These are phyloP conservation scores for Passerina amoena DNA, from an alignment of 2,113 vertebrate genomes.

Conservation along the genomic window DNA sequence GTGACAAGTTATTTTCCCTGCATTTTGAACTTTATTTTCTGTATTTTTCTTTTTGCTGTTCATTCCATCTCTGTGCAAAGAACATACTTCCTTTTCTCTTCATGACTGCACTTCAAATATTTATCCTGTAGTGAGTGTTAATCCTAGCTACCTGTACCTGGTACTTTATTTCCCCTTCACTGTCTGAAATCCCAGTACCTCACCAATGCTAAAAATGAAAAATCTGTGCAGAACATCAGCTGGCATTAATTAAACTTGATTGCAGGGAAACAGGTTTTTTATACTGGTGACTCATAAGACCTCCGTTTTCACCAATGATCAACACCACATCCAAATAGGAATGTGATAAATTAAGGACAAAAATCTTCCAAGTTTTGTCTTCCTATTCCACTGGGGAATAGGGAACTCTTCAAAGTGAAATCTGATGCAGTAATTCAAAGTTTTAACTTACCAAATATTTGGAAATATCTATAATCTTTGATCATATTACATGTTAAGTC, in stretches of 20 bases:
- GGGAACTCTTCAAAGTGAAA: not conserved
- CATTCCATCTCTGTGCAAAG: not conserved
- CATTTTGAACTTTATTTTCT: not conserved
- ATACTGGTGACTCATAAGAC: not conserved
- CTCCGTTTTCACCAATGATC: not conserved
- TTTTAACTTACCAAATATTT: not conserved
- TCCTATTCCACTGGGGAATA: not conserved
- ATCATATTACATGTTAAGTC: not conserved
- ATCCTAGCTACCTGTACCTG: not conserved
- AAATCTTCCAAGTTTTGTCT: not conserved
- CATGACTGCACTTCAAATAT: not conserved
- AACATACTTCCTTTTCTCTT: not conserved
- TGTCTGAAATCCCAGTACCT: not conserved
- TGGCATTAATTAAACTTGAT: not conserved
- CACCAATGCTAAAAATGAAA: not conserved
- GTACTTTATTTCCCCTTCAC: not conserved
- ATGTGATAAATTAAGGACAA: not conserved
- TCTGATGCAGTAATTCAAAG: not conserved
- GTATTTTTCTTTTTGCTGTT: not conserved
- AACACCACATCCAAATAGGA: not conserved
- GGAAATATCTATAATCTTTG: not conserved
- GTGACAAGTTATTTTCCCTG: not conserved
- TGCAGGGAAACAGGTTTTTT: not conserved
- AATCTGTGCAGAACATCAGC: not conserved
- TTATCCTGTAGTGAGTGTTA: not conserved